phyloP scores from a whole-genome alignment of 2,113 vertebrate species.

The Isichthys henryi region DNA sequence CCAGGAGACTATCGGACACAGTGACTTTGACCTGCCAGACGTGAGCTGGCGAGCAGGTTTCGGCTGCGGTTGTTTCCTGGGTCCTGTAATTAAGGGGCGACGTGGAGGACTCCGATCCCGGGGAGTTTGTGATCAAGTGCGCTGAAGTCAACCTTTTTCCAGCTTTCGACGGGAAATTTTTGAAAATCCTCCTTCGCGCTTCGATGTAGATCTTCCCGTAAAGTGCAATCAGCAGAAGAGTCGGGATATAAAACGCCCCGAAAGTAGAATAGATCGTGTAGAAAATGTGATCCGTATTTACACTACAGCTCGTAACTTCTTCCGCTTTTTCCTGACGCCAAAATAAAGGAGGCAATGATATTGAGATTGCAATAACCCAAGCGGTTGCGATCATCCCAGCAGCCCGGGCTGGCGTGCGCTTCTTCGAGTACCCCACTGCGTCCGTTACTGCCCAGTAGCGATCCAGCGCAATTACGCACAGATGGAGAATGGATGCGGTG shows the following conservation, averaged over 20 bases:
- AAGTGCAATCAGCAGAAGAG: slow-evolving; percentile 85
- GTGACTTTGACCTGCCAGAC: slow-evolving; percentile 85
- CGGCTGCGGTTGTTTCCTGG: slow-evolving; percentile 67
- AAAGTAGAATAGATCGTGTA: slow-evolving; percentile 97
- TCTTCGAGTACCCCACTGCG: slow-evolving; percentile 88
- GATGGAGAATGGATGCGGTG: slow-evolving; percentile 94
- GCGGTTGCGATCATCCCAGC: slow-evolving; percentile 85
- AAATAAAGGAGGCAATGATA: slow-evolving; percentile 91
- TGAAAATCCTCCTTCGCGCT: slow-evolving; percentile 86
- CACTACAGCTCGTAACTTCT: slow-evolving; percentile 72
- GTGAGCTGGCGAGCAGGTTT: slow-evolving; percentile 74
- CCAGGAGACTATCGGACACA: slow-evolving; percentile 84
- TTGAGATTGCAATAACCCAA: slow-evolving; percentile 94
- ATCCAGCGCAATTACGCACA: slow-evolving; percentile 94
- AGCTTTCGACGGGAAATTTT: slow-evolving; percentile 78
- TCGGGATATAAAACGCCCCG: slow-evolving; percentile 95
- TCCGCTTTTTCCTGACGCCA: slow-evolving; percentile 89
- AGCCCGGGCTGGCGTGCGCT: slow-evolving; percentile 81
- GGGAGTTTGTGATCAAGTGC: slow-evolving; percentile 81
- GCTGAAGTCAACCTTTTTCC: slow-evolving; percentile 88
- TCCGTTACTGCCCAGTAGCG: slow-evolving; percentile 98
- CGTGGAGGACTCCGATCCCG: slow-evolving; percentile 76
- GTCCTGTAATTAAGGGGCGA: slow-evolving; percentile 73
- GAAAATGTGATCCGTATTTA: slow-evolving; percentile 92
- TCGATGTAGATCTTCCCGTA: slow-evolving; percentile 94